These are phyloP conservation scores for Drosophila ustulata DNA, from an alignment of 2,888 invertebrate species.

Conservation along the genomic window DNA sequence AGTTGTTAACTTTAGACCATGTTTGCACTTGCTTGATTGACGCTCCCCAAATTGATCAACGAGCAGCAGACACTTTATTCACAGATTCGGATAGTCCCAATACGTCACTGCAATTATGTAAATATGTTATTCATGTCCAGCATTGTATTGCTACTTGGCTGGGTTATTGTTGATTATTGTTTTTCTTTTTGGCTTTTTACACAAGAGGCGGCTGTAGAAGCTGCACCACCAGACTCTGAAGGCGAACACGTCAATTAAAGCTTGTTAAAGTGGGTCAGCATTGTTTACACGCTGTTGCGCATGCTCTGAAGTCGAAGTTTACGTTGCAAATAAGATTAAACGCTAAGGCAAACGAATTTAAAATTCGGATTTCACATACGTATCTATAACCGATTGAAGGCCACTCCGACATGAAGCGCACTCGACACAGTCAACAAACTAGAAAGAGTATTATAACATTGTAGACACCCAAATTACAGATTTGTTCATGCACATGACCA, in stretches of 20 bases:
- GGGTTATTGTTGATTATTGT: conserved; percentile 7
- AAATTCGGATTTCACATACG: not conserved
- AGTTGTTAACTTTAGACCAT: not conserved
- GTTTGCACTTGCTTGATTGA: not conserved
- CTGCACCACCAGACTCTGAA: conserved; percentile 15
- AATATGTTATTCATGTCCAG: not conserved
- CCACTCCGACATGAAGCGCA: not conserved
- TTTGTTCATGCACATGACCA: too few relatives aligned
- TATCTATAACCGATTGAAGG: conserved; percentile 2
- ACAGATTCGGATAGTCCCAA: not conserved
- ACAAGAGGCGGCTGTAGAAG: conserved; percentile 14
- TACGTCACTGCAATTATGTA: conserved; percentile 1
- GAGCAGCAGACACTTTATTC: not conserved
- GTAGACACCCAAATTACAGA: too few relatives aligned
- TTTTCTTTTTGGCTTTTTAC: not conserved
- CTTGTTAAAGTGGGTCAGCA: conserved; percentile 59
- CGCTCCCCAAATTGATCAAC: not conserved
- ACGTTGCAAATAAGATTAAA: not conserved
- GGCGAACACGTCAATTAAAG: conserved; percentile 53
- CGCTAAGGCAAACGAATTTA: not conserved
- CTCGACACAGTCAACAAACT: not conserved
- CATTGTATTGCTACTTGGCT: not conserved
- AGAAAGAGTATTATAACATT: too few relatives aligned
- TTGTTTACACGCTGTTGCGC: conserved; percentile 50
- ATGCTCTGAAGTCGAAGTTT: conserved; percentile 19